Evolutionary conservation across 2,888 invertebrate species (phyloP).

Genomic region (Drosophila testacea): DNA sequence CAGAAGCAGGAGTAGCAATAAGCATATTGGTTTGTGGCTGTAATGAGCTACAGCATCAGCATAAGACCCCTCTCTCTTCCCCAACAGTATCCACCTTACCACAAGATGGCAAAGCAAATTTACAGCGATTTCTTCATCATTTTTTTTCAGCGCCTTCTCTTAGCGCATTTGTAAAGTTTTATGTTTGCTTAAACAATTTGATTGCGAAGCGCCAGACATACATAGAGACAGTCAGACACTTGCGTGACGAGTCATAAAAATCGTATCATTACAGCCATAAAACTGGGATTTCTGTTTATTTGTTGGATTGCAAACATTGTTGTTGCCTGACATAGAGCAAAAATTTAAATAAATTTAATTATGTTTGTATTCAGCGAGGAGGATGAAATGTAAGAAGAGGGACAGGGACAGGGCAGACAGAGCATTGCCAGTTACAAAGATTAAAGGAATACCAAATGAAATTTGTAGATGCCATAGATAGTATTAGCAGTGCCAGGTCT

Average conservation of each 20-base stretch:
- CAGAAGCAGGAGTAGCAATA: conserved; percentile 60
- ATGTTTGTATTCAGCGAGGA: conserved; percentile 58
- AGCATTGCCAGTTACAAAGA: conserved; percentile 57
- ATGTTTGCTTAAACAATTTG: conserved; percentile 79
- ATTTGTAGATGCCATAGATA: conserved; percentile 72
- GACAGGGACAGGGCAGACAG: not conserved
- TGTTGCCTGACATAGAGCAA: conserved; percentile 29
- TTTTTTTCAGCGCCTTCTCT: conserved; percentile 31
- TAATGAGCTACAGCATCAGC: conserved; percentile 62
- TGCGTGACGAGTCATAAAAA: conserved; percentile 77
- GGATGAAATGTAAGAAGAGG: not conserved
- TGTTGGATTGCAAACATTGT: conserved; percentile 60
- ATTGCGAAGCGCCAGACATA: conserved; percentile 49
- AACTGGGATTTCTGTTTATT: conserved; percentile 75
- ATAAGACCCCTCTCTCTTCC: not conserved
- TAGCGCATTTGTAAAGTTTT: conserved; percentile 74
- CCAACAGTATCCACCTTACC: not conserved
- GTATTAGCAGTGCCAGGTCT: not conserved
- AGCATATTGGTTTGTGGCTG: conserved; percentile 78
- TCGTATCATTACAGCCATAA: conserved; percentile 78
- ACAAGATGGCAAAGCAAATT: conserved; percentile 64
- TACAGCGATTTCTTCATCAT: conserved; percentile 50
- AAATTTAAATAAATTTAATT: conserved; percentile 80
- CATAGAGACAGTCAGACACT: conserved; percentile 40
- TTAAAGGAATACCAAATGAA: conserved; percentile 74